Percentiles rank a stretch among this genome's conserved stretches.
Conservation (phyloP, 1,140 invertebrate genomes). For the Nomia melanderi region DNA sequence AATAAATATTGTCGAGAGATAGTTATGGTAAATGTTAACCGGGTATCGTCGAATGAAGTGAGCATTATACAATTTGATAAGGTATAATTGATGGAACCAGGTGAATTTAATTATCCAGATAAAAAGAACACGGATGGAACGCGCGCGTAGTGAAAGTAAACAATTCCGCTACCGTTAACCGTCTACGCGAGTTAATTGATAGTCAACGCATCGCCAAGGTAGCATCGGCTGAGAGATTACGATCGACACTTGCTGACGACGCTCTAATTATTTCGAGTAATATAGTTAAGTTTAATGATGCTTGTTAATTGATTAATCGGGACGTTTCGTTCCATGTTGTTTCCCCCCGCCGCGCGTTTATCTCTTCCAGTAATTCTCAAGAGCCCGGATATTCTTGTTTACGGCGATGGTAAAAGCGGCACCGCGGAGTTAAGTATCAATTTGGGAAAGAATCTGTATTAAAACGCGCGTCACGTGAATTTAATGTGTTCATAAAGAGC, state of each 20-base stretch:
- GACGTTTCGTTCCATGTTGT: slow-evolving; percentile 10
- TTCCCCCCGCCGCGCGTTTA: background rate
- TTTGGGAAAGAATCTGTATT: slow-evolving; percentile 31
- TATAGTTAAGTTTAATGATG: background rate
- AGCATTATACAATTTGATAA: too few species aligned
- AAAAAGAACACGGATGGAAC: too few species aligned
- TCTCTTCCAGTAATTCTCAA: background rate
- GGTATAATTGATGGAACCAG: too few species aligned
- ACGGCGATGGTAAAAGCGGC: slow-evolving; percentile 1
- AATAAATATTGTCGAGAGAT: too few species aligned
- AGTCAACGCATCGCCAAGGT: too few species aligned
- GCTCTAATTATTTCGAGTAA: background rate
- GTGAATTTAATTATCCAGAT: too few species aligned
- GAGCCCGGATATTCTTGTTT: background rate
- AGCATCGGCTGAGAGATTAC: background rate
- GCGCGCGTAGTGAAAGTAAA: too few species aligned
- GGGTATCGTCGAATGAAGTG: too few species aligned
- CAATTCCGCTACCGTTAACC: too few species aligned
- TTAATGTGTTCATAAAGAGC: slow-evolving; percentile 24
- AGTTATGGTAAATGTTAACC: too few species aligned
- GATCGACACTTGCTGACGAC: background rate
- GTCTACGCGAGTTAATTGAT: too few species aligned
- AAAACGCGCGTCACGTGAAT: slow-evolving; percentile 20
- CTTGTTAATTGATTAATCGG: slow-evolving; percentile 22
- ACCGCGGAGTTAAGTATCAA: slow-evolving; percentile 30